phyloP scores from a whole-genome alignment of 2,888 invertebrate species.

The Brachylomia viminalis region DNA sequence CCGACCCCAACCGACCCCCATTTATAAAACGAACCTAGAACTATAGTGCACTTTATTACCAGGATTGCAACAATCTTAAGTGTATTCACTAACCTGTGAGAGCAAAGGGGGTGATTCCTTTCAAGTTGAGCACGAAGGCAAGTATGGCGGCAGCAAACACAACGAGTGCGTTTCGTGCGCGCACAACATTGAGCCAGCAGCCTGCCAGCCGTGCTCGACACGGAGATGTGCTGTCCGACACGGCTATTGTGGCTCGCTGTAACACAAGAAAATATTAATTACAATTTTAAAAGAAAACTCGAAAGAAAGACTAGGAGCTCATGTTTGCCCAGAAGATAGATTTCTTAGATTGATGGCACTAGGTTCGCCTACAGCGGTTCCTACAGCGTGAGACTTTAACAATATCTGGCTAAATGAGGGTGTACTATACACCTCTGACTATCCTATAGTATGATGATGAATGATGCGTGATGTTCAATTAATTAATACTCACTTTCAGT shows the following conservation, averaged over 20 bases:
- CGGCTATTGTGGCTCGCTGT: constrained; percentile 70
- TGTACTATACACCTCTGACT: not conserved
- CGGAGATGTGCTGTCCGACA: constrained; percentile 43
- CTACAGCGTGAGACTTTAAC: not conserved
- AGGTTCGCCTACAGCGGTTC: not conserved
- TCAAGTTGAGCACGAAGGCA: constrained; percentile 86
- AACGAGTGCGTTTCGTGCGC: constrained; percentile 95
- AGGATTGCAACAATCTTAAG: constrained; percentile 24
- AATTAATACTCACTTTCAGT: constrained; percentile 86
- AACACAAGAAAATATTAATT: not conserved
- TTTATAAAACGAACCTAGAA: not conserved
- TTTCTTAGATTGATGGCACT: not conserved
- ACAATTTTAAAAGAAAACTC: too few species aligned
- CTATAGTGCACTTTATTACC: not conserved
- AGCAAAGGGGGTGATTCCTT: constrained; percentile 91
- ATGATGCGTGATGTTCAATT: not conserved
- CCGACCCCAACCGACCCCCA: not conserved
- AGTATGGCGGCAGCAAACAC: constrained; percentile 93
- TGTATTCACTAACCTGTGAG: constrained; percentile 90
- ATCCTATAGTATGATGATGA: not conserved
- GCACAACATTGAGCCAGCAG: constrained; percentile 84
- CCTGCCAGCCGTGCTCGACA: constrained; percentile 61
- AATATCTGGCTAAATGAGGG: not conserved
- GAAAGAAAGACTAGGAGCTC: not conserved
- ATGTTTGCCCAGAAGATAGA: not conserved